Evolutionary conservation across 2,888 invertebrate genomes (phyloP).

Genomic region (Argyresthia goedartella): DNA sequence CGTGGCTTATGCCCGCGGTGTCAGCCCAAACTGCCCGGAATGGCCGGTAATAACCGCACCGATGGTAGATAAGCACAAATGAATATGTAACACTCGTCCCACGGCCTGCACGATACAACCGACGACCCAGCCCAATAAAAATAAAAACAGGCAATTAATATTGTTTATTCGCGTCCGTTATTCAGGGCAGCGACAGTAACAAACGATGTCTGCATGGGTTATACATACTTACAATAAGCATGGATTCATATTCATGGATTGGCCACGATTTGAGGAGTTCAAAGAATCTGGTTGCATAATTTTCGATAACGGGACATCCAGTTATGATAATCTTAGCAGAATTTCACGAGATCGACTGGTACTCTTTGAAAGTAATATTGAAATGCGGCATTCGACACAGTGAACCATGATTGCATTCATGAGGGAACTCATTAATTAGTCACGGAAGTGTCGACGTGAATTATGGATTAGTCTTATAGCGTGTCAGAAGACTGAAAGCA

Average conservation of each 20-base stretch:
- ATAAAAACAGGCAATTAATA: constrained; percentile 61
- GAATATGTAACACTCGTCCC: constrained; percentile 65
- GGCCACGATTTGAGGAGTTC: constrained; percentile 12
- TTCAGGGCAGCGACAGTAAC: constrained; percentile 51
- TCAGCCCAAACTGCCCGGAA: constrained; percentile 25
- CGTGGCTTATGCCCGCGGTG: constrained; percentile 39
- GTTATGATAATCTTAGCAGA: constrained; percentile 67
- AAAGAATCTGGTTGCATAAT: constrained; percentile 60
- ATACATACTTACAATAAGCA: background rate
- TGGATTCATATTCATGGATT: constrained; percentile 2
- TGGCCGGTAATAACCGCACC: constrained; percentile 47
- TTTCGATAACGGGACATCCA: constrained; percentile 65
- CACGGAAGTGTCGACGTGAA: too few species aligned
- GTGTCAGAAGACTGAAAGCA: background rate
- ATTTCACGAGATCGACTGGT: constrained; percentile 32
- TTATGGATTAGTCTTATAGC: too few species aligned
- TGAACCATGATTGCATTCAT: constrained; percentile 20
- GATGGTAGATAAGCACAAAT: constrained; percentile 64
- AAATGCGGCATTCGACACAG: constrained; percentile 36
- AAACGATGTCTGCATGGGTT: constrained; percentile 42
- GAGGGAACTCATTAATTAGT: constrained; percentile 4
- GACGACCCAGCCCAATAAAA: constrained; percentile 48
- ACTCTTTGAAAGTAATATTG: constrained; percentile 40
- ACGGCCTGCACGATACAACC: constrained; percentile 44
- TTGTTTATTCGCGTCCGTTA: constrained; percentile 64